Evolutionary conservation across 2,888 invertebrate species (phyloP).

Genomic region (Hypercompe scribonia): DNA sequence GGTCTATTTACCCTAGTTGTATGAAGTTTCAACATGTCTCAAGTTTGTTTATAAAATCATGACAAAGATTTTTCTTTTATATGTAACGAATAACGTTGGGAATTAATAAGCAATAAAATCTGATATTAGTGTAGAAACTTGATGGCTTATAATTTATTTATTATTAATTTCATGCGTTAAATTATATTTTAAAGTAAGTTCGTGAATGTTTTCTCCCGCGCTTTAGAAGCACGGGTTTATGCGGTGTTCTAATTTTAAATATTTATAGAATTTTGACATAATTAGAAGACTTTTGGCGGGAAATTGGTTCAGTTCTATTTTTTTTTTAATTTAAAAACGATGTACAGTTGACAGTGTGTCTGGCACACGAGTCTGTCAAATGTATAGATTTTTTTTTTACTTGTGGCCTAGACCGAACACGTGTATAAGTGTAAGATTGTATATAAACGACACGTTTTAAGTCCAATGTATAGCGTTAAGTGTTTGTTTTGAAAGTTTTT

Average conservation of each 20-base stretch:
- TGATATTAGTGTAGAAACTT: neutral
- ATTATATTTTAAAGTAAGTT: neutral
- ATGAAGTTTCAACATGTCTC: constrained; percentile 27
- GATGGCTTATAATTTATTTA: neutral
- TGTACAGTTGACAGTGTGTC: neutral
- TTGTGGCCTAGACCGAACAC: constrained; percentile 30
- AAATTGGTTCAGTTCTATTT: neutral
- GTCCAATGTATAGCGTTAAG: constrained; percentile 60
- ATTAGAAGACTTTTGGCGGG: neutral
- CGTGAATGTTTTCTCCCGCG: neutral
- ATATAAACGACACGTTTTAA: constrained; percentile 62
- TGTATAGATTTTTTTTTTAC: neutral
- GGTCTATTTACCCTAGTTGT: too few species aligned
- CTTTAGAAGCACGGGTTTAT: neutral
- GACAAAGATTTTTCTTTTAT: constrained; percentile 34
- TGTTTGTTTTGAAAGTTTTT: constrained; percentile 69
- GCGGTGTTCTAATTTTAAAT: neutral
- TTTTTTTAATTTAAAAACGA: neutral
- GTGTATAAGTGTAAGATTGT: constrained; percentile 57
- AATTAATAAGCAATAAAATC: neutral
- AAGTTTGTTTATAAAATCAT: constrained; percentile 28
- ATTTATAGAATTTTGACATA: neutral
- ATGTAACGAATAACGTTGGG: constrained; percentile 1
- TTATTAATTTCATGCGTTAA: neutral
- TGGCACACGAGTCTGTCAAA: neutral